These are phyloP conservation scores for Dione vanillae DNA, from an alignment of 2,888 invertebrate genomes.

Conservation along the genomic window DNA sequence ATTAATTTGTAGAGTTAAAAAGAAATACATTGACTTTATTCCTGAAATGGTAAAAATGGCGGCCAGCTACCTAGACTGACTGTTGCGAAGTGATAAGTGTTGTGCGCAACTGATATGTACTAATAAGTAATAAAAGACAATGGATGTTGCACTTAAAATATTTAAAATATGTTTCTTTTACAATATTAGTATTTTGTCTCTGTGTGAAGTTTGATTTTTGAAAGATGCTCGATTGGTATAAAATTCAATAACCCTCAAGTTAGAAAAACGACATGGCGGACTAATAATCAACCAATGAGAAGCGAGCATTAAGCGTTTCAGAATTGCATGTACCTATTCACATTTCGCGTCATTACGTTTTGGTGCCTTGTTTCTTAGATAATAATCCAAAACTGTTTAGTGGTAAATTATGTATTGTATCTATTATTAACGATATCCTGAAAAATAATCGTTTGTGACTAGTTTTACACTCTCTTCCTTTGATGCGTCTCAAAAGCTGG, in stretches of 20 bases:
- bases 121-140: conserved; percentile 27
- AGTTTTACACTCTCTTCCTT: conserved; percentile 40
- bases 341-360: conserved; percentile 89
- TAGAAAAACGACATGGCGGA: conserved; percentile 87
- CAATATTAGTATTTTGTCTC: conserved; percentile 27
- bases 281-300: conserved; percentile 87
- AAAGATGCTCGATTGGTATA: conserved; percentile 46
- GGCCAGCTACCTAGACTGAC: conserved; percentile 47
- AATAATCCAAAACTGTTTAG: conserved; percentile 69
- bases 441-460: conserved; percentile 61
- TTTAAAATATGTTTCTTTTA: conserved; percentile 37
- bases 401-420: conserved; percentile 64
- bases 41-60: conserved; percentile 46
- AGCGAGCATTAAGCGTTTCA: conserved; percentile 86
- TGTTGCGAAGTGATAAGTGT: conserved; percentile 49
- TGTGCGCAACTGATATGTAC: conserved; percentile 41
- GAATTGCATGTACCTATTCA: conserved; percentile 87
- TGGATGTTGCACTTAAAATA: conserved; percentile 37
- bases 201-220: conserved; percentile 35
- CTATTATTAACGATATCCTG: conserved; percentile 58
- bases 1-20: neutral
- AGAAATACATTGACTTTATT: conserved; percentile 34
- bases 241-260: conserved; percentile 68
- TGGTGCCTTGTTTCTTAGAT: conserved; percentile 84
- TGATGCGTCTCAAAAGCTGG: conserved; percentile 60